phyloP scores from a whole-genome alignment of 2,113 vertebrate species.

The Ptilonorhynchus violaceus region DNA sequence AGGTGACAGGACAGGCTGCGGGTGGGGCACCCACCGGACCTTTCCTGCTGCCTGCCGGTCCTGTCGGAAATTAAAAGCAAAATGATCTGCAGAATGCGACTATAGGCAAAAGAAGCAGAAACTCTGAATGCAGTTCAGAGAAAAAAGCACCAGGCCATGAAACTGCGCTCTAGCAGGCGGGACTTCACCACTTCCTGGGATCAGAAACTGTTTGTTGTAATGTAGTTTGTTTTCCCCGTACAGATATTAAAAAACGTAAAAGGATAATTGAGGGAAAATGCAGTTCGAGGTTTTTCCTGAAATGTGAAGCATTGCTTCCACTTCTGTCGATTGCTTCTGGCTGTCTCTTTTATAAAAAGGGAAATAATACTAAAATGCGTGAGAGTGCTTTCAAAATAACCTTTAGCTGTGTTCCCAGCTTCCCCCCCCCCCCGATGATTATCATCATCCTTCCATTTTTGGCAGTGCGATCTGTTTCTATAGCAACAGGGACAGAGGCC shows the following conservation, averaged over 20 bases:
- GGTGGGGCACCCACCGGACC: fast-evolving
- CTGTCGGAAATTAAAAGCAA: fast-evolving
- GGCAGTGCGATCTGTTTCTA: neutral
- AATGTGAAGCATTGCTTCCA: neutral
- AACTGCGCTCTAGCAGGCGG: neutral
- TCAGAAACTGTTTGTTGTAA: neutral
- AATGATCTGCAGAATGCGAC: fast-evolving
- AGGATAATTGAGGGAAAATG: neutral
- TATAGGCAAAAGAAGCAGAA: neutral
- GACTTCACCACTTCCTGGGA: neutral
- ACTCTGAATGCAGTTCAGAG: no score
- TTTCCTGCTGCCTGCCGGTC: fast-evolving
- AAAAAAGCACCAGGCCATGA: neutral
- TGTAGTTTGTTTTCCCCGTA: neutral
- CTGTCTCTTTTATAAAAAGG: neutral
- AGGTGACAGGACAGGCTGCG: fast-evolving
- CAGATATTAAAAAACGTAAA: neutral
- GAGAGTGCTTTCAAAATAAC: neutral
- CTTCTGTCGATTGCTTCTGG: neutral
- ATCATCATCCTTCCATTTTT: neutral
- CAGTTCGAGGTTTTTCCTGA: neutral
- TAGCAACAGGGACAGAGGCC: neutral
- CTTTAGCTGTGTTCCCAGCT: neutral
- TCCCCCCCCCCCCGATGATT: neutral
- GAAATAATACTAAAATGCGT: neutral